These are phyloP conservation scores for Esox lucius DNA, from an alignment of 2,797 vertebrate genomes.

Conservation along the genomic window DNA sequence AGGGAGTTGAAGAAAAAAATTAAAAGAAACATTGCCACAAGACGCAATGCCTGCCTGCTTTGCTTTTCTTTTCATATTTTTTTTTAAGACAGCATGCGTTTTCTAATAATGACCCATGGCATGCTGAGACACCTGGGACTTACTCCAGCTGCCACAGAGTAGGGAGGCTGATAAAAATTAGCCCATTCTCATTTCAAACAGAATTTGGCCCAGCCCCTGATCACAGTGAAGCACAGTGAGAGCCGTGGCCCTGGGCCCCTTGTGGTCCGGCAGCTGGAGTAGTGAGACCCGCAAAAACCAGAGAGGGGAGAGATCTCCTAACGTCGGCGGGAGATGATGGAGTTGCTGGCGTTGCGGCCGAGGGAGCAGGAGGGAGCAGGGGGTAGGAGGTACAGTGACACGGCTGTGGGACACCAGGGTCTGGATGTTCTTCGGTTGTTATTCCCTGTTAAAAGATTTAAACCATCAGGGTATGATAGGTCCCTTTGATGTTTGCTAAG, in stretches of 20 bases:
- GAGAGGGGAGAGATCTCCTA: conserved; percentile 66
- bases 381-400: conserved; percentile 79
- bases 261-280: conserved; percentile 77
- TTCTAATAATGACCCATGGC: conserved; percentile 99
- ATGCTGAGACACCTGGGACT: conserved; percentile 93
- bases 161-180: conserved; percentile 97
- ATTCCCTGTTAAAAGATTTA: conserved; percentile 99
- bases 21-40: conserved; percentile 79
- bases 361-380: neutral
- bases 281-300: conserved; percentile 80
- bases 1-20: conserved; percentile 37
- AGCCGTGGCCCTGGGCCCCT: conserved; percentile 43
- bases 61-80: conserved; percentile 64
- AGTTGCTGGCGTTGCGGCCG: conserved; percentile 78
- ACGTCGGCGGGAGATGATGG: conserved; percentile 64
- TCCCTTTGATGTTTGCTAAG: conserved; percentile 99
- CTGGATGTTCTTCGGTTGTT: conserved; percentile 98
- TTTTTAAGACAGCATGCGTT: conserved; percentile 84
- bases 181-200: conserved; percentile 99
- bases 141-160: conserved; percentile 74
- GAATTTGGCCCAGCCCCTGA: conserved; percentile 96
- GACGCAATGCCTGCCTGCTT: conserved; percentile 69
- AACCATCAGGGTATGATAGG: conserved; percentile 97
- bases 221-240: conserved; percentile 83
- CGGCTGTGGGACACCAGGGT: conserved; percentile 89